phyloP scores from a whole-genome alignment of 2,888 invertebrate species.

The Scaptomyza cyrtandrae region DNA sequence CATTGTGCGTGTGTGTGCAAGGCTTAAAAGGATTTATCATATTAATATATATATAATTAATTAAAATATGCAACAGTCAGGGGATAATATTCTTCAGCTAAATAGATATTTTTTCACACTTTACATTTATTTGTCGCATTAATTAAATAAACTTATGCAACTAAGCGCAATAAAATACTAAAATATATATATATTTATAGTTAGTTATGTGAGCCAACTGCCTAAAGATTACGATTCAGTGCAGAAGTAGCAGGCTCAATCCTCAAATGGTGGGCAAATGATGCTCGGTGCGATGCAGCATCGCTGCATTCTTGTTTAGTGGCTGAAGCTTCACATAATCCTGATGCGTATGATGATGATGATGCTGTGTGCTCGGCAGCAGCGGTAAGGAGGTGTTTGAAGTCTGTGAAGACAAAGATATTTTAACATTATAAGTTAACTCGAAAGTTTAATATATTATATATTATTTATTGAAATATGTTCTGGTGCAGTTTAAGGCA shows the following conservation, averaged over 20 bases:
- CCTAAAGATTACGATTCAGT: constrained; percentile 26
- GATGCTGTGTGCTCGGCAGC: constrained; percentile 82
- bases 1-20: constrained; percentile 58
- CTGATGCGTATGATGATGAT: constrained; percentile 76
- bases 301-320: constrained; percentile 80
- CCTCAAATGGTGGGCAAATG: constrained; percentile 84
- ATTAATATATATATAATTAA: constrained; percentile 8
- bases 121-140: constrained; percentile 53
- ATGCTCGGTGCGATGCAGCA: constrained; percentile 83
- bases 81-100: too few relatives aligned
- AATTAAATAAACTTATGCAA: constrained; percentile 39
- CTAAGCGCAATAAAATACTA: constrained; percentile 14
- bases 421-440: not conserved
- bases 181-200: not conserved
- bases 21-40: constrained; percentile 36
- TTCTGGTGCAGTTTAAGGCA: too few relatives aligned
- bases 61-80: not conserved
- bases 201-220: constrained; percentile 12
- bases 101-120: constrained; percentile 38
- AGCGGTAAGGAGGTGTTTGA: constrained; percentile 85
- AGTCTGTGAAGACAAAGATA: constrained; percentile 67
- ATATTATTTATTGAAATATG: too few relatives aligned
- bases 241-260: constrained; percentile 17
- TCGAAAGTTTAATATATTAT: too few relatives aligned
- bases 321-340: constrained; percentile 82